phyloP scores from a whole-genome alignment of 2,797 vertebrate species.

The Synaphobranchus kaupii region DNA sequence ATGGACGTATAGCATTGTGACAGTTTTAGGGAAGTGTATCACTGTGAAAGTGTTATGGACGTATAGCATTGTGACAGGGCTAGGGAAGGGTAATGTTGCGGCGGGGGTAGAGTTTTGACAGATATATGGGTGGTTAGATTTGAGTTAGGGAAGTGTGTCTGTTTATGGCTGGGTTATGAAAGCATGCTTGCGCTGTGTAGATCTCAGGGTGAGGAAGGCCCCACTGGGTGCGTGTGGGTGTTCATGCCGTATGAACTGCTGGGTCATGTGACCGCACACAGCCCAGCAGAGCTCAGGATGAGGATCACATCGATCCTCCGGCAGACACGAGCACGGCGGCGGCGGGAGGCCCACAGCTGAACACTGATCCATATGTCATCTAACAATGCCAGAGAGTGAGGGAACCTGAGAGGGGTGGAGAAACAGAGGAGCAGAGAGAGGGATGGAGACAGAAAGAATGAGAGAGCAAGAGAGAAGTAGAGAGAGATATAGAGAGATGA shows the following conservation, averaged over 20 bases:
- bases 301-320: not conserved
- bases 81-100: not conserved
- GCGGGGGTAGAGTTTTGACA: not conserved
- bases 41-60: too few species aligned
- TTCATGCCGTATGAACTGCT: not conserved
- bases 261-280: not conserved
- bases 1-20: too few species aligned
- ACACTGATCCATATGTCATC: conserved; percentile 1
- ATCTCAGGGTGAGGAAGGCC: not conserved
- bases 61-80: not conserved
- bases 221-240: not conserved
- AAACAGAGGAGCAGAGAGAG: not conserved
- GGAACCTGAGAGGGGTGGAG: not conserved
- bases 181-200: not conserved
- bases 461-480: not conserved
- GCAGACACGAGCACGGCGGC: not conserved
- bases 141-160: not conserved
- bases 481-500: not conserved
- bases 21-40: too few species aligned
- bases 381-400: not conserved
- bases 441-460: not conserved
- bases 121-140: too few species aligned
- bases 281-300: not conserved
- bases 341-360: not conserved
- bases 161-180: not conserved